Evolutionary conservation across 2,113 vertebrate species (phyloP), one percentile per base, ranked within the genome.

Genomic region (Macrotus californicus): DNA sequence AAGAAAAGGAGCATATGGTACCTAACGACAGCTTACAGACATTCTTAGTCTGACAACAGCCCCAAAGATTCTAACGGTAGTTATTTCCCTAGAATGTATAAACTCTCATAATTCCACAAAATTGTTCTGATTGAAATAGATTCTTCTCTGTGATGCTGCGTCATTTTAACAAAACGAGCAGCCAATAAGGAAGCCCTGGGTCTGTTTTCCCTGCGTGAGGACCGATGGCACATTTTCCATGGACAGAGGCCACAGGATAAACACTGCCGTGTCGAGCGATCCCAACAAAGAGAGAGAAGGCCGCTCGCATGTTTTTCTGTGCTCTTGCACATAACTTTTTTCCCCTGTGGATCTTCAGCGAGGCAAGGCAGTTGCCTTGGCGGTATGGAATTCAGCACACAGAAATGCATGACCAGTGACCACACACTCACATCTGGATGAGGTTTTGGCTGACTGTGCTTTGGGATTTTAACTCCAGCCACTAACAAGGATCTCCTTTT

Each of bases 301-400:
- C 34, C 21, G 22, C 59, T 95, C 46, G 89, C 18, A 8, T 64
- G 80, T 64, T 91, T 82, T 95, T 96, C 64, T 91, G 76, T 86
- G 91, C 43, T 86, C 85, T 69, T 7, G 16, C 94, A 91, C 91
- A 93, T 84, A 94, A 39, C 88, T 97, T 92, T 97, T 97, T 93
- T 96, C 95, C 91, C 93, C 52, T 41, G 72, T 96, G 92, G 75
- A 96, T 97, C 87, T 96, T 91, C 84, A 96, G 94, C 4, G 59
- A 19, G 18, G 91, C 96, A 56, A 52, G 59, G 67, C 93, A 67
- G 87, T 97, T 98, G 95, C 95, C 96, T 90, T 79, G 88, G 50
- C 87, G 85, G 92, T 76, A 64, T 93, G 93, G 96, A 97, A 97
- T 97, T 92, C 96, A 97, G 94, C 94, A 97, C 93, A 97, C 43